Conservation (phyloP, 2,888 invertebrate genomes). For the Acholoe squamosa region DNA sequence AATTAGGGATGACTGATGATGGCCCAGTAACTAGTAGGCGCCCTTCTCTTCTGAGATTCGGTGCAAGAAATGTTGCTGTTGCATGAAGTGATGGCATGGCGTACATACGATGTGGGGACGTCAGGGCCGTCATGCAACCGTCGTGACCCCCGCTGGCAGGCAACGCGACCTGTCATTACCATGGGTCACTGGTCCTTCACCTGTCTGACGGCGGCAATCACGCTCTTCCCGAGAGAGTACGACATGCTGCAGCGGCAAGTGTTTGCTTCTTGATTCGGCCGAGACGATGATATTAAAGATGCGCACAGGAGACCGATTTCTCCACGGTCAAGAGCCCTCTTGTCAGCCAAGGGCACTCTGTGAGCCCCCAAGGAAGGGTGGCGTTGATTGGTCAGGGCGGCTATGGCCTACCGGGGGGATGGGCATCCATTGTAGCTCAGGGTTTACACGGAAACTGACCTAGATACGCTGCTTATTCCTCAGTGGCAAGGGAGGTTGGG, state of each 20-base stretch:
- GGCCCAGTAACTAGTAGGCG: background rate
- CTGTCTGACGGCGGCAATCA: constrained; percentile 3
- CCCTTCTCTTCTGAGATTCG: no score
- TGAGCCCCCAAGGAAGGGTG: background rate
- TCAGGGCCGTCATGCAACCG: background rate
- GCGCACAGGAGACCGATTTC: background rate
- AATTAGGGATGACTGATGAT: constrained; percentile 41
- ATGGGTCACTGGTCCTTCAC: background rate
- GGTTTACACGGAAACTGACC: background rate
- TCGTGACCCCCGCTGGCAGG: background rate
- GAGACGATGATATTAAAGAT: background rate
- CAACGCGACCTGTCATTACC: background rate
- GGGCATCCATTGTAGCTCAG: constrained; percentile 23
- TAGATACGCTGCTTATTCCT: background rate
- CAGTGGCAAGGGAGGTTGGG: background rate
- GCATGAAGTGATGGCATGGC: background rate
- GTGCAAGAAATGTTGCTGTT: background rate
- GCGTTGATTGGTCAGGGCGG: constrained; percentile 15
- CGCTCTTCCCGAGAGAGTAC: background rate
- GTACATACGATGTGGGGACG: background rate
- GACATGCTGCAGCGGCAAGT: background rate
- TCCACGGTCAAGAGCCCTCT: background rate
- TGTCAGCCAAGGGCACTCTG: background rate
- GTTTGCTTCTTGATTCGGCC: background rate
- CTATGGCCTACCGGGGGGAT: background rate